phyloP scores from a whole-genome alignment of 2,888 invertebrate species.

The Dasysyrphus albostriatus region DNA sequence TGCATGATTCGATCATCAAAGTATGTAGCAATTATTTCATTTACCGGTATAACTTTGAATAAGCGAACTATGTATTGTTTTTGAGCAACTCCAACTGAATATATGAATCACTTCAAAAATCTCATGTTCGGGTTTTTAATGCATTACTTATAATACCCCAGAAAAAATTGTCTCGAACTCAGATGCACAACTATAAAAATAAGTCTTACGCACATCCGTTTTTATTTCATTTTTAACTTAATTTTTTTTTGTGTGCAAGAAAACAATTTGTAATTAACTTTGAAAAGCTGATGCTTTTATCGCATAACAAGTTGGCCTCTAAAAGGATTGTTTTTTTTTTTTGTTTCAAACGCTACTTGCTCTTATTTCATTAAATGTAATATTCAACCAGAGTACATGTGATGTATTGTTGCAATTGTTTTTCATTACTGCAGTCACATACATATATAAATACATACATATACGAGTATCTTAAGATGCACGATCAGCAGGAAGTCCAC shows the following conservation, averaged over 20 bases:
- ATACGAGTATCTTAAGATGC: conserved; percentile 25
- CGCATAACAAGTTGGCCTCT: conserved; percentile 48
- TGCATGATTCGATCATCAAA: no score
- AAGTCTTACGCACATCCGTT: conserved; percentile 19
- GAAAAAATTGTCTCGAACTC: no score
- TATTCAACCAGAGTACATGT: neutral
- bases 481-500: conserved; percentile 61
- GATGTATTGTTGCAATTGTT: conserved; percentile 48
- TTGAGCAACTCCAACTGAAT: no score
- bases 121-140: no score
- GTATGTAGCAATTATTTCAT: no score
- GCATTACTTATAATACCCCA: no score
- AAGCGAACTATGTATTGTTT: no score
- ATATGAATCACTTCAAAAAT: no score
- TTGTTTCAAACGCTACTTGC: conserved; percentile 1
- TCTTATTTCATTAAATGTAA: conserved; percentile 45
- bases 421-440: conserved; percentile 54
- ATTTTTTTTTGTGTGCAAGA: neutral
- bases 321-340: conserved; percentile 37
- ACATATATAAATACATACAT: neutral
- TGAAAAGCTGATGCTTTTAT: conserved; percentile 33
- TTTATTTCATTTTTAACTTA: neutral
- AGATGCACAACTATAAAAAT: neutral
- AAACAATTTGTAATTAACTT: conserved; percentile 25
- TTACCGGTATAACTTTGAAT: no score